Evolutionary conservation across 2,113 vertebrate genomes (phyloP).

Genomic region (Apistogramma diplotaenia): DNA sequence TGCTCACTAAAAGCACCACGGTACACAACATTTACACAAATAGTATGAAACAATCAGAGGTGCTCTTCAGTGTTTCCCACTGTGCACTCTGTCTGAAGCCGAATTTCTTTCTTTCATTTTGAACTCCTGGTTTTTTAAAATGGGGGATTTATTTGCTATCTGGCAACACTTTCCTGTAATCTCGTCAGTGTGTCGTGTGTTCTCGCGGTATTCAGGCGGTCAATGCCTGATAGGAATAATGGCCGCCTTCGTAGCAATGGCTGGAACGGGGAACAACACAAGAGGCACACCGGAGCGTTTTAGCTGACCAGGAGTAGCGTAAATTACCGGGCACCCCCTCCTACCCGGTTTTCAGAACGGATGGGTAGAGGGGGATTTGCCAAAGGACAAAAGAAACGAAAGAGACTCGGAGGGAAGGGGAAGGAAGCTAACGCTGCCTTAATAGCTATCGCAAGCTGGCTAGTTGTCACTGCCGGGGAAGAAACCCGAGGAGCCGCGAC

Average conservation of each 20-base stretch:
- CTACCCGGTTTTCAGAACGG: conserved; percentile 60
- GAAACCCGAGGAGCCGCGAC: conserved; percentile 40
- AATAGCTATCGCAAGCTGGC: conserved; percentile 56
- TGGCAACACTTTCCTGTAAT: conserved; percentile 16
- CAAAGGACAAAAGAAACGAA: conserved; percentile 58
- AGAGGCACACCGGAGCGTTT: conserved; percentile 53
- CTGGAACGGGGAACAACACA: conserved; percentile 66
- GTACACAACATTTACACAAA: too few relatives aligned
- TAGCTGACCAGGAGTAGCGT: conserved; percentile 70
- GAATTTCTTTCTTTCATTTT: neutral
- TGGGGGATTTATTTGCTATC: neutral
- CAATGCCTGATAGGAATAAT: conserved; percentile 72
- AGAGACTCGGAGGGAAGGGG: conserved; percentile 42
- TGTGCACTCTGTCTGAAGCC: neutral
- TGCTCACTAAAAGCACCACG: too few relatives aligned
- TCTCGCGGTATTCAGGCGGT: conserved; percentile 70
- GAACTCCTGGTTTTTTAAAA: fast-evolving
- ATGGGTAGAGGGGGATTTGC: conserved; percentile 73
- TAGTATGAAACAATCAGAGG: neutral
- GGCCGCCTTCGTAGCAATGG: conserved; percentile 74
- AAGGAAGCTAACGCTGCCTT: conserved; percentile 53
- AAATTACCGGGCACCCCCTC: conserved; percentile 45
- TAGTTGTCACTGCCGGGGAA: conserved; percentile 55
- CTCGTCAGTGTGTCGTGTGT: neutral
- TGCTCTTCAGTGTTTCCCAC: neutral